Evolutionary conservation across 2,113 vertebrate genomes (phyloP), one percentile per base, ranked within the genome.

Genomic region (Lophura nycthemera): DNA sequence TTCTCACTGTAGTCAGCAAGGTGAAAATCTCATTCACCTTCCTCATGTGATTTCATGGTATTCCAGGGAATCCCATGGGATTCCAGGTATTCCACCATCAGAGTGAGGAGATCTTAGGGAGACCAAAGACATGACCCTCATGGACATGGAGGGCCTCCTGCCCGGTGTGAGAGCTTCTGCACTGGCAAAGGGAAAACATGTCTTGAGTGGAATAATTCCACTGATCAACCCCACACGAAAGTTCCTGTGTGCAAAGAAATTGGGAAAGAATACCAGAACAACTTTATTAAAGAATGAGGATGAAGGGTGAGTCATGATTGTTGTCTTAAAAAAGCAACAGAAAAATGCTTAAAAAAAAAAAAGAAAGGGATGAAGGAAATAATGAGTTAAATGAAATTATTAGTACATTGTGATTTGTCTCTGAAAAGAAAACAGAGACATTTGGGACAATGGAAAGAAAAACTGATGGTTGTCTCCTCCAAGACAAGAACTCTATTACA

Each of bases 321-420:
- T 69, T 89, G 66, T 47, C 14, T 74, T 93, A 79, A 67, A 95
- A 52, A 95, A 93, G 64, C 69, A 73, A 90, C 59, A 95, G 21
- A 42, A 24, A 89, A 88, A 77, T 75, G 11, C 64, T 91, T 75
- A 43, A 38, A 69, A 45, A 50, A 25, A 42, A 42, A 15, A 43
- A 43, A 43, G 15, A 34, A 54, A 83, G 17, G 19, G 30, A 71
- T 27, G 78, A 81, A 91, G 91, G 13, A 70, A 88, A 90, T 40
- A 73, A 94, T 63, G 70, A 81, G 40, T 84, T 72, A 88, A 94
- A 92, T 85, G 7, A 86, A 93, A 95, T 95, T 94, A 94, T 86
- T 82, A 93, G 20, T 94, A 59, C 48, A 66, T 52, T 84, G 43
- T 57, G 83, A 81, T 90, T 96, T 90, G 29, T 88, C 77, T 94